These are phyloP conservation scores for Anoncus sp. DNA, from an alignment of 2,888 invertebrate species.

Conservation along the genomic window DNA sequence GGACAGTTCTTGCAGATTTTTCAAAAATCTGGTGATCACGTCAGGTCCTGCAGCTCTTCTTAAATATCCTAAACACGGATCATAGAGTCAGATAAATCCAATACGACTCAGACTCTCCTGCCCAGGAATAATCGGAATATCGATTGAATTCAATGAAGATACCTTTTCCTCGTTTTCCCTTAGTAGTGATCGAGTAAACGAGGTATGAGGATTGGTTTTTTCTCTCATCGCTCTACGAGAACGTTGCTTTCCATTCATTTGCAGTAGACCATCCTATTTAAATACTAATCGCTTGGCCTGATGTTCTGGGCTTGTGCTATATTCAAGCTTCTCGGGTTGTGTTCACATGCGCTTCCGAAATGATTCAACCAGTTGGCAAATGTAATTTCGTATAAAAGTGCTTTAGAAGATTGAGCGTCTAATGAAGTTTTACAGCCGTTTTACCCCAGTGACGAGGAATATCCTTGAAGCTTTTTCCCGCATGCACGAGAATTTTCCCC, in stretches of 20 bases:
- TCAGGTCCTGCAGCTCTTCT: too few relatives aligned
- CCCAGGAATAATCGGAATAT: neutral
- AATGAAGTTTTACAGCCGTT: constrained; percentile 67
- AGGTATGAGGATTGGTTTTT: neutral
- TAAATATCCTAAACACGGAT: neutral
- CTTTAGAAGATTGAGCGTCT: constrained; percentile 64
- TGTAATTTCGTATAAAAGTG: constrained; percentile 70
- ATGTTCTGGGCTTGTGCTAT: constrained; percentile 19
- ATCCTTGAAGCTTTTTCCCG: too few relatives aligned
- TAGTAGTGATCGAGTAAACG: neutral
- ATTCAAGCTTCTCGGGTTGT: too few relatives aligned
- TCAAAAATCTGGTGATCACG: too few relatives aligned
- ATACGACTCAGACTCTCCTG: neutral
- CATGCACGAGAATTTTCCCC: neutral
- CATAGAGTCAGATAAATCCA: too few relatives aligned
- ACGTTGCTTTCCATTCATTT: neutral
- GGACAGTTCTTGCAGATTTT: too few relatives aligned
- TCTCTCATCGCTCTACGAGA: neutral
- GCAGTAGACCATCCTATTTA: constrained; percentile 18
- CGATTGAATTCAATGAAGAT: neutral
- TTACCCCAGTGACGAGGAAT: too few relatives aligned
- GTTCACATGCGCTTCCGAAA: constrained; percentile 54
- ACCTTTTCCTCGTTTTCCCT: neutral
- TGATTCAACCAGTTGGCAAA: constrained; percentile 59
- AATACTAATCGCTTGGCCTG: constrained; percentile 6